Evolutionary conservation across 2,888 invertebrate species (phyloP).

Genomic region (Agrotis exclamationis): DNA sequence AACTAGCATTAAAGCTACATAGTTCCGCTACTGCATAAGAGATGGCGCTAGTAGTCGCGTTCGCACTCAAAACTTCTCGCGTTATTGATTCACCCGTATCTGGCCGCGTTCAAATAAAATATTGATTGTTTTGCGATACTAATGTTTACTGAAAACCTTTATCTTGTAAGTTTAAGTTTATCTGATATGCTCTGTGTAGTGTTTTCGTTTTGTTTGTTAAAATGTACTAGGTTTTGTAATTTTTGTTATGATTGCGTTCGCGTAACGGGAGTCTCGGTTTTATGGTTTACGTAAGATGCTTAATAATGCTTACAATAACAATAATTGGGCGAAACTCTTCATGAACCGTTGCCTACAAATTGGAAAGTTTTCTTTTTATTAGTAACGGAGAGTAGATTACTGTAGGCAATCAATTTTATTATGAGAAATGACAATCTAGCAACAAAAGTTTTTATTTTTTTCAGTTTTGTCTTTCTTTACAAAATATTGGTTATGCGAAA

Average conservation of each 20-base stretch:
- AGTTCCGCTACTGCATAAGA: slow-evolving; percentile 80
- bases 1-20: slow-evolving; percentile 37
- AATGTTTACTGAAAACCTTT: slow-evolving; percentile 72
- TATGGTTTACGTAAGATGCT: slow-evolving; percentile 29
- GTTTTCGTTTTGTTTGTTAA: slow-evolving; percentile 58
- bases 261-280: slow-evolving; percentile 14
- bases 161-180: slow-evolving; percentile 72
- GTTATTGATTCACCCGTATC: slow-evolving; percentile 76
- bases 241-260: slow-evolving; percentile 28
- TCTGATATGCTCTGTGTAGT: slow-evolving; percentile 60
- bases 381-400: not conserved
- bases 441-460: too few species aligned
- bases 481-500: too few species aligned
- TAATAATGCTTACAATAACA: slow-evolving; percentile 42
- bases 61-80: slow-evolving; percentile 56
- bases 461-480: too few species aligned
- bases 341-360: slow-evolving; percentile 29
- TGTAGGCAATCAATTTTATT: not conserved
- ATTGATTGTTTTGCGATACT: slow-evolving; percentile 81
- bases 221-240: slow-evolving; percentile 33
- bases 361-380: slow-evolving; percentile 22
- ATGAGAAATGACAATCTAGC: too few species aligned
- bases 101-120: slow-evolving; percentile 75
- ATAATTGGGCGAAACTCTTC: slow-evolving; percentile 39
- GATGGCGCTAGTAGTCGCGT: slow-evolving; percentile 76